Conservation (phyloP, 2,888 invertebrate genomes). For the Tetrapedia diversipes region DNA sequence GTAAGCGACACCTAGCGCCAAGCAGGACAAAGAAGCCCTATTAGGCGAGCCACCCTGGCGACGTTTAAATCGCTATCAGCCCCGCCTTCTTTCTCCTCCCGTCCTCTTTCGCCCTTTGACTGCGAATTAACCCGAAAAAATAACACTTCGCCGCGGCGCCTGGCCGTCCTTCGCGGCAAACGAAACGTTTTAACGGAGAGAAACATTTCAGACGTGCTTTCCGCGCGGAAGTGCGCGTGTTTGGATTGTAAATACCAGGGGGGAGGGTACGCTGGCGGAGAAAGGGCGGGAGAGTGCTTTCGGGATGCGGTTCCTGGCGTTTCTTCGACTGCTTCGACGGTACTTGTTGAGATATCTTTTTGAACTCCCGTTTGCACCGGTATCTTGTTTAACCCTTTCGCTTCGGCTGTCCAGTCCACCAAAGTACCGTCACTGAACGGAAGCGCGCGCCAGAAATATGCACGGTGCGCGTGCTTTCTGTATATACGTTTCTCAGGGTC, state of each 20-base stretch:
- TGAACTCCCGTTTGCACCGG: neutral
- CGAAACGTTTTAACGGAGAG: slow-evolving; percentile 18
- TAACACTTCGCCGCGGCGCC: slow-evolving; percentile 3
- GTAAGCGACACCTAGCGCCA: slow-evolving; percentile 55
- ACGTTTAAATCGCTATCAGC: slow-evolving; percentile 59
- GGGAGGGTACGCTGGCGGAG: neutral
- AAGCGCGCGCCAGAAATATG: too few species aligned
- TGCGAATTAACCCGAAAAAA: slow-evolving; percentile 39
- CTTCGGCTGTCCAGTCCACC: too few species aligned
- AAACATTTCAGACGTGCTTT: slow-evolving; percentile 17
- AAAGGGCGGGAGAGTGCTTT: neutral
- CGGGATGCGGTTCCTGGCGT: slow-evolving; percentile 6
- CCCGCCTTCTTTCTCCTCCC: slow-evolving; percentile 29
- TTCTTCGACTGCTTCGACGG: neutral
- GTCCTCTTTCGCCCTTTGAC: neutral
- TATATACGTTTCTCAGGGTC: too few species aligned
- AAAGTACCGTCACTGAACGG: too few species aligned
- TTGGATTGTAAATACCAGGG: slow-evolving; percentile 32
- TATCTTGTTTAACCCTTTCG: neutral
- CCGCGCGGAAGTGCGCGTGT: slow-evolving; percentile 11
- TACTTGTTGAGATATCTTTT: neutral
- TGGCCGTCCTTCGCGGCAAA: neutral
- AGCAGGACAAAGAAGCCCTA: slow-evolving; percentile 43
- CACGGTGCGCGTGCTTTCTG: too few species aligned
- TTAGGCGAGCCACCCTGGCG: slow-evolving; percentile 51